Base-by-base conservation (phyloP, 1,140 invertebrate genomes). In the Papilio polyxenes region DNA sequence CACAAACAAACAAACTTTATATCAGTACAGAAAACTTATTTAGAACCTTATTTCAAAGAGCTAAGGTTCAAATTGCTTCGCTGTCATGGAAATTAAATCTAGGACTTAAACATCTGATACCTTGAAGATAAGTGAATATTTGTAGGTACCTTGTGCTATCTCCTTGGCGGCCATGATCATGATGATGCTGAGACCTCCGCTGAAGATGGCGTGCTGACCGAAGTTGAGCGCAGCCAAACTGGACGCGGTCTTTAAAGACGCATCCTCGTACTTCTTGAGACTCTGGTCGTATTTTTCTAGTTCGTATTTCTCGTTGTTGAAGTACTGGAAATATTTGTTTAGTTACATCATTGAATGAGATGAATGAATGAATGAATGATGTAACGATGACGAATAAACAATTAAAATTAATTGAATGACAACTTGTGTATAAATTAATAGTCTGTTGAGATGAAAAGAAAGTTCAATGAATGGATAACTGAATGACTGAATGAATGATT, bases 141-240 rank as follows among this genome's bases (percentile, higher is more conserved):
- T 9, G 49, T 59, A 7, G 13, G 77, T 95, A 98, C 98, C 99
- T 95, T 97, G 95, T 51, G 97, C 95, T 85, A 99, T 99, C 92
- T 98, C 96, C 83, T 97, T 96, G 44, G 98, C 98, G 15, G 99
- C 98, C 90, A 99, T 92, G 56, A 98, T 95, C 99, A 99, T 99
- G 82, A 99, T 98, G 23, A 97, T 95, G 86, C 98, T 98, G 4
- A 99, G 95, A 13, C 98, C 98, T 11, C 95, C 96, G 93, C 98
- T 99, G 92, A 99, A 99, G 86, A 99, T 99, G 0, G 97, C 97
- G 95, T 99, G 99, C 92, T 99, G 99, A n/a, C 99, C 99, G 95
- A 99, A 99, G 95, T 99, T 99, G 3, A 99, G 95, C 79, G 97
- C 83, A 0, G 99, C 99, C 83, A 99, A 95, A 92, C 98, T 99